Base-by-base conservation (phyloP, 2,797 vertebrate genomes). In the Enteromius fasciolatus region DNA sequence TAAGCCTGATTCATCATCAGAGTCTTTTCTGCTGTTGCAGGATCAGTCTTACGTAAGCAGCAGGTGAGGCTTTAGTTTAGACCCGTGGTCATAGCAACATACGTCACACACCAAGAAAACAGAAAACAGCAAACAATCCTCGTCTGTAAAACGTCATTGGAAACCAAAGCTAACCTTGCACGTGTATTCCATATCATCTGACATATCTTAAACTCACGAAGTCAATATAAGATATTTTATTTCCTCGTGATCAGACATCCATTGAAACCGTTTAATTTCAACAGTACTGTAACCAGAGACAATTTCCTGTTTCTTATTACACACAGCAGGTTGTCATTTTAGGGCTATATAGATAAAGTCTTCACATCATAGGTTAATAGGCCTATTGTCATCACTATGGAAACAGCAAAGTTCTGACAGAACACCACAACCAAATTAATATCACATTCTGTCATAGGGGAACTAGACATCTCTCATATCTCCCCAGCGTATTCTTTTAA, bases 361-460 rank as follows among this genome's bases (percentile, higher is more conserved):
- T 23, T 23, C 46, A 52, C 9, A 7, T 52, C 20, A 54, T 7
- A 52, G 9, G 68, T 70, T 70, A 69, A 44, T 17, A 44, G 36
- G 8, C 68, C 23, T 46, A 28, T 48, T 61, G 1, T 44, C 70
- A 89, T 91, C 87, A 81, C 89, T 89, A 91, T 90, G 86, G 90
- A 91, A 91, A 92, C 87, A 83, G 86, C 54, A 84, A 64, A 80
- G 76, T 80, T 80, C 57, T 87, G 85, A 86, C 79, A 84, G 89
- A 85, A 73, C 78, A 79, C 66, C 84, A 85, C 59, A 54, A 67
- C n/a, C 48, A 68, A 25, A 36, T 64, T 12, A 67, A 80, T 85
- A 33, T 85, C 48, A 50, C 25, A 76, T 82, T 74, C 39, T 5
- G 39, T 82, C 66, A 76, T 20, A 44, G 33, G 54, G 67, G 57